phyloP scores from a whole-genome alignment of 2,113 vertebrate genomes.

The Atrichornis clamosus region DNA sequence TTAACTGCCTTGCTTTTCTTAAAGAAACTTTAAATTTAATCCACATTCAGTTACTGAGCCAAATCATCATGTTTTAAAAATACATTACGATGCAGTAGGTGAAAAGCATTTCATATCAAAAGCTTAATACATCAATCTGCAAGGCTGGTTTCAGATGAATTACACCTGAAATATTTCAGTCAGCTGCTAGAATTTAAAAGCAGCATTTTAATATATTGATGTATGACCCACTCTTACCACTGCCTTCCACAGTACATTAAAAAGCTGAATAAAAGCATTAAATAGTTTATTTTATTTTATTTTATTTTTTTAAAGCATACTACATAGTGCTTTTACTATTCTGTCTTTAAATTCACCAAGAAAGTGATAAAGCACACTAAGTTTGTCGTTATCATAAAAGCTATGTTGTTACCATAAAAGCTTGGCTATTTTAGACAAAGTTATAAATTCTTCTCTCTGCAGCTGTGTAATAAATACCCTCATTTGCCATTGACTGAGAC shows the following conservation, averaged over 20 bases:
- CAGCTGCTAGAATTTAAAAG: conserved; percentile 28
- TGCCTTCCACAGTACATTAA: background rate
- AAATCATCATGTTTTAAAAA: conserved; percentile 24
- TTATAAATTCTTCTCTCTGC: background rate
- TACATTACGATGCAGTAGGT: background rate
- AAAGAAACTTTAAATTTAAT: conserved; percentile 1
- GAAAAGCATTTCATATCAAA: conserved; percentile 36
- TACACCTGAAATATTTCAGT: conserved; percentile 55
- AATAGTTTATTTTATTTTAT: background rate
- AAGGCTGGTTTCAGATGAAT: conserved; percentile 35
- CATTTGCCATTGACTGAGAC: background rate
- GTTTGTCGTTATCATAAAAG: background rate
- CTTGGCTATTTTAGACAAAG: background rate
- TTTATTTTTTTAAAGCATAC: background rate
- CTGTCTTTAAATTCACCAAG: background rate
- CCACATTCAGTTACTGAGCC: background rate
- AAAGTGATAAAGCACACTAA: background rate
- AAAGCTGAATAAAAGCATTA: conserved; percentile 1
- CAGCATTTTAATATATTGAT: conserved; percentile 48
- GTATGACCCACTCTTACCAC: background rate
- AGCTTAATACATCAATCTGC: conserved; percentile 35
- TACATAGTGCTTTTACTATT: background rate
- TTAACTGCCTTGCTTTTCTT: background rate
- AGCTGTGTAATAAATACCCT: background rate
- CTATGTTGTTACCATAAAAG: background rate